Percentiles rank a stretch among this genome's conserved stretches.
Conservation (phyloP, 2,797 vertebrate species). For the Anisognathus igniventris region DNA sequence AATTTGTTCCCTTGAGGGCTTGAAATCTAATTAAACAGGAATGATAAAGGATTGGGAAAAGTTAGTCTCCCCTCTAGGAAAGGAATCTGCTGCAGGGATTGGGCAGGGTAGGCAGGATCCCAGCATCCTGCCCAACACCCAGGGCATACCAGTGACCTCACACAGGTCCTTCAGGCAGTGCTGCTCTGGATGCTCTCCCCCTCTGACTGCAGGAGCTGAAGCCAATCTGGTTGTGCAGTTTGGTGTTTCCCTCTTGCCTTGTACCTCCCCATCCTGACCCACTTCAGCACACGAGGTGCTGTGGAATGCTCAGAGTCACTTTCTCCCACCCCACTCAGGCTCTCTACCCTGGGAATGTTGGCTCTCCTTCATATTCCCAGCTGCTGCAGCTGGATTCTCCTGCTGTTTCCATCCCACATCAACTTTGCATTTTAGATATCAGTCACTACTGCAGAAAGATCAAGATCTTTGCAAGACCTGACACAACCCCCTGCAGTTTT, state of each 20-base stretch:
- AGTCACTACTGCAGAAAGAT: background rate
- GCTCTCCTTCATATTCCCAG: background rate
- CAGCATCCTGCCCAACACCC: background rate
- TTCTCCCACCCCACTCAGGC: background rate
- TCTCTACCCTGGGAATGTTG: background rate
- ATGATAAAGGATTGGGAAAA: background rate
- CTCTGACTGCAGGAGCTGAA: background rate
- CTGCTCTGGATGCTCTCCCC: background rate
- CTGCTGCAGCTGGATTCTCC: background rate
- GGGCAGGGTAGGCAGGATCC: background rate
- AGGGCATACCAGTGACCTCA: rapidly evolving
- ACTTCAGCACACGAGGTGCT: background rate
- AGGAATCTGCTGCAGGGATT: background rate
- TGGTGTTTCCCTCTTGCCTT: background rate
- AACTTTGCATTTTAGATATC: background rate
- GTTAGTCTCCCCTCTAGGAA: background rate
- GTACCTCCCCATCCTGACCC: background rate
- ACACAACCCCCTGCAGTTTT: background rate
- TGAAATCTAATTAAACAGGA: background rate
- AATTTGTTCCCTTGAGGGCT: background rate
- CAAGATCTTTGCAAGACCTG: background rate
- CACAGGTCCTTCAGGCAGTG: background rate
- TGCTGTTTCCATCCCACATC: background rate
- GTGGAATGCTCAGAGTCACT: background rate
- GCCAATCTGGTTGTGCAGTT: background rate